Base-by-base conservation (phyloP, 2,797 vertebrate genomes). In the Sciurus carolinensis region DNA sequence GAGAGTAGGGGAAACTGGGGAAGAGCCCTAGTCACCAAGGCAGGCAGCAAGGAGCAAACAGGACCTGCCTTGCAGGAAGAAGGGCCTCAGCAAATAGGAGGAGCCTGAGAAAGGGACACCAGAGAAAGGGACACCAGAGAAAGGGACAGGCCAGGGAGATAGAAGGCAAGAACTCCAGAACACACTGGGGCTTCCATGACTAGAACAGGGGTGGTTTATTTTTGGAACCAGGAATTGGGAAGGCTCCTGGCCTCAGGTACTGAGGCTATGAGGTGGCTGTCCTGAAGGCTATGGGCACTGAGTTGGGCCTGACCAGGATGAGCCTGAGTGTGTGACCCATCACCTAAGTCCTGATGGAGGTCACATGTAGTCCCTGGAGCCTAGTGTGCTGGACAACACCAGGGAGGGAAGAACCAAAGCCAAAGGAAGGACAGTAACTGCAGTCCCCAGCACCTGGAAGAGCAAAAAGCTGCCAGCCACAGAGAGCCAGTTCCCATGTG, bases 31-130 rank as follows among this genome's bases (percentile, higher is more conserved):
- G 59, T 26, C 28, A 22, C 30, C 30, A 9, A 75, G 66, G 33
- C 1, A n/a, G 2, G 73, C 24, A 3, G 30, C 0, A 0, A 22
- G 79, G 39, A 42, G 81, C 36, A 66, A 2, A 5, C 20, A 42
- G 75, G 66, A 10, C 22, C 22, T 59, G 22, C 57, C 57, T 59
- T 59, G 22, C 22, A 59, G 22, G 6, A 14, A 76, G 50, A 64
- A 79, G 80, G 33, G 17, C 54, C 30, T 71, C 33, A 9, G 50
- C 73, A 82, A 75, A 59, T 10, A 39, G n/a, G 54, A 64, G 24
- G 47, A 47, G n/a, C 14, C 30, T 33, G n/a, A 66, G 76, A 36
- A 36, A 36, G 36, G 36, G 36, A 57, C 39, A 71, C 59, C 52
- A 14, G 42, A 59, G 52, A 39, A 79, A 91, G 62, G 57, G 24